Percentiles rank a stretch among this genome's conserved stretches.
phyloP scores from a whole-genome alignment of 2,888 invertebrate species.

The Nomada goodeniana region DNA sequence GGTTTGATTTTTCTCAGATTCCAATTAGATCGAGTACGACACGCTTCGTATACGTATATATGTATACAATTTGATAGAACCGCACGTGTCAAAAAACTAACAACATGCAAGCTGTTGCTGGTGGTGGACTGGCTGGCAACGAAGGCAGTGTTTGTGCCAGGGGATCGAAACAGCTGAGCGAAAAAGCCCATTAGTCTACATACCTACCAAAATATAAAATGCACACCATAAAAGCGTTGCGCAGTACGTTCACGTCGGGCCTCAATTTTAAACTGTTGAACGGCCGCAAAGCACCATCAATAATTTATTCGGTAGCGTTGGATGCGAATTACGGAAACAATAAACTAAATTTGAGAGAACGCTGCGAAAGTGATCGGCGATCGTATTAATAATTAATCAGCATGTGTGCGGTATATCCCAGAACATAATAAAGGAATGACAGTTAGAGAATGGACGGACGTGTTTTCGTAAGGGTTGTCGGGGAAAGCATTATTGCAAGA shows the following conservation, averaged over 20 bases:
- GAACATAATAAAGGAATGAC: slow-evolving; percentile 36
- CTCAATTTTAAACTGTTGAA: background rate
- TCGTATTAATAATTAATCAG: slow-evolving; percentile 31
- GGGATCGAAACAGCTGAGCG: slow-evolving; percentile 23
- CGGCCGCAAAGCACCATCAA: background rate
- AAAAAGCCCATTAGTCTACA: slow-evolving; percentile 41
- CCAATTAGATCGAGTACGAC: slow-evolving; percentile 47
- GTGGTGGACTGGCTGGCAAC: slow-evolving; percentile 62
- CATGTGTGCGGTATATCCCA: background rate
- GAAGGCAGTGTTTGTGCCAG: slow-evolving; percentile 25
- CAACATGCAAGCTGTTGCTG: slow-evolving; percentile 59
- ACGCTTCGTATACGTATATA: background rate
- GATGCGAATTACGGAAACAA: slow-evolving; percentile 1
- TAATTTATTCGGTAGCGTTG: slow-evolving; percentile 1
- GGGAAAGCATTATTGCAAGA: slow-evolving; percentile 60
- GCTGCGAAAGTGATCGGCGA: background rate
- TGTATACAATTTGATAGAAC: slow-evolving; percentile 40
- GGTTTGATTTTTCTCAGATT: slow-evolving; percentile 37
- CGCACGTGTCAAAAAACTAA: slow-evolving; percentile 59
- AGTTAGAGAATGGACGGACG: slow-evolving; percentile 36
- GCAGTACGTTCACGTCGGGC: background rate
- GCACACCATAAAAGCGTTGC: slow-evolving; percentile 7
- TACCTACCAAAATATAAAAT: slow-evolving; percentile 32
- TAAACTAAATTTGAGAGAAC: background rate
- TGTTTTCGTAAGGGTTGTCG: slow-evolving; percentile 44